phyloP scores from a whole-genome alignment of 92 coral and sea anemone genomes.

The Virgularia gustaviana region DNA sequence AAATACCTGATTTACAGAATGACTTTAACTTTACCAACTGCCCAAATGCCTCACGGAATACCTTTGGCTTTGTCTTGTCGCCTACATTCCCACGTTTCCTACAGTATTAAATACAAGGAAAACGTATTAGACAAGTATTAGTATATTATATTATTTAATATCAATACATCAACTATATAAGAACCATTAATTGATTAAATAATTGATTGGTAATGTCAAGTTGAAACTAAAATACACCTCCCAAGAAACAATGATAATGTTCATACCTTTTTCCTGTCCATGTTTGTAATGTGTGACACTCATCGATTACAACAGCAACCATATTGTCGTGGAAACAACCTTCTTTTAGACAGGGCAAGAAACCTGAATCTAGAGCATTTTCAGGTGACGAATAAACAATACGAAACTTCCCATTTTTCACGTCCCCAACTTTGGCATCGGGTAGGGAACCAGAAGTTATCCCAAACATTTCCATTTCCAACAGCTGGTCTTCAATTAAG shows the following conservation, averaged over 20 bases:
- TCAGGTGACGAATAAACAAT: constrained; percentile 37
- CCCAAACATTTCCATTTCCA: constrained; percentile 30
- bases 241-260: neutral
- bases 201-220: too few relatives aligned
- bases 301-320: constrained; percentile 43
- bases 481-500: constrained; percentile 36
- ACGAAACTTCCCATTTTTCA: constrained; percentile 30
- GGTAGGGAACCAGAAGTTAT: constrained; percentile 36
- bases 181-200: too few relatives aligned
- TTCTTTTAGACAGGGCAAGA: constrained; percentile 5
- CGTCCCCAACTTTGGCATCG: constrained; percentile 25
- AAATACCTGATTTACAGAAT: constrained; percentile 46
- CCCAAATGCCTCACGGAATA: constrained; percentile 40
- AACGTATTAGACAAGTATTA: neutral
- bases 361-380: constrained; percentile 27
- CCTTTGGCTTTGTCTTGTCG: constrained; percentile 1
- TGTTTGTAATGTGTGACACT: constrained; percentile 44
- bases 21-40: constrained; percentile 45
- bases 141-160: neutral
- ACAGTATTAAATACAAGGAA: neutral
- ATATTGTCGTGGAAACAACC: constrained; percentile 36
- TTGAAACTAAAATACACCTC: too few relatives aligned
- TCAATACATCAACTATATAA: neutral
- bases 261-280: constrained; percentile 40
- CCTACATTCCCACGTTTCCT: constrained; percentile 18